Conservation (phyloP, 2,888 invertebrate genomes). For the Unio delphinus region DNA sequence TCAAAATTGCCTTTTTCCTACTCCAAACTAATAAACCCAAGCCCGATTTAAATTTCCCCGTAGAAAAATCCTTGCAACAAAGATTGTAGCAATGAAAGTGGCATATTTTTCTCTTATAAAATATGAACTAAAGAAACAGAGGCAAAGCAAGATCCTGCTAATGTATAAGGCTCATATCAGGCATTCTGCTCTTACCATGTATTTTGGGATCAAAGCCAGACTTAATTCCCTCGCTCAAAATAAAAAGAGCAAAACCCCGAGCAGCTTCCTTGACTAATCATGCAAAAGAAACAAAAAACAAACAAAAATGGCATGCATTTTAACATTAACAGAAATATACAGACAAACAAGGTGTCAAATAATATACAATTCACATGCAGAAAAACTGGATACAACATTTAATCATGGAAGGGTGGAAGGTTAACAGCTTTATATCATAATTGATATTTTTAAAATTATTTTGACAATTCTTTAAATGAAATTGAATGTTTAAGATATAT, state of each 20-base stretch:
- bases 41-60: no score
- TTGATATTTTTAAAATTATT: background rate
- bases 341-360: conserved; percentile 13
- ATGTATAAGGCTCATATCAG: no score
- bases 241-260: conserved; percentile 58
- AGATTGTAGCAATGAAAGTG: no score
- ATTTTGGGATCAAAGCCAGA: conserved; percentile 57
- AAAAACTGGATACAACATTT: conserved; percentile 1
- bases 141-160: no score
- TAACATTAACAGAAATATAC: conserved; percentile 1
- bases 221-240: conserved; percentile 58
- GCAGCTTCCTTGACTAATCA: conserved; percentile 56
- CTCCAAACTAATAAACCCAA: no score
- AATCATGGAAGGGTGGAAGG: no score
- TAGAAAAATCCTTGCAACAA: no score
- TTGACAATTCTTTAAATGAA: background rate
- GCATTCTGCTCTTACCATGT: conserved; percentile 56
- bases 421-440: no score
- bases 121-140: no score
- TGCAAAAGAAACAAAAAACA: conserved; percentile 25
- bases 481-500: background rate
- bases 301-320: conserved; percentile 5
- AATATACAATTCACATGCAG: conserved; percentile 8
- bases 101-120: no score
- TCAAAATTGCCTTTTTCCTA: no score